Conservation (phyloP, 1,140 invertebrate genomes). For the Diorhabda sublineata region DNA sequence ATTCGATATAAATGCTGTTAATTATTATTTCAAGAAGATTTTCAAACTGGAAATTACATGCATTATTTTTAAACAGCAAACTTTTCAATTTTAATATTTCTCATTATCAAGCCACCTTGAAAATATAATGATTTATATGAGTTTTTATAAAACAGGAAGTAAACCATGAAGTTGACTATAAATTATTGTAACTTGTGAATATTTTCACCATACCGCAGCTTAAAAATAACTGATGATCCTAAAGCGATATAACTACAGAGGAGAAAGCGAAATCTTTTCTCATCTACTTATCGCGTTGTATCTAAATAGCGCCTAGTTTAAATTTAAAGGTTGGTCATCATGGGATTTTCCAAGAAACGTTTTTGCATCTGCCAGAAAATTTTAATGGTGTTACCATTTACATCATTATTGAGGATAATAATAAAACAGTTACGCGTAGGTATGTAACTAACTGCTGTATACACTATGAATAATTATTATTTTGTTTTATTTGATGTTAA, state of each 20-base stretch:
- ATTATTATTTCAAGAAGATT: no score
- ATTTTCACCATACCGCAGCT: background rate
- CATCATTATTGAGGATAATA: background rate
- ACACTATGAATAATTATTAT: no score
- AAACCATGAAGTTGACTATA: no score
- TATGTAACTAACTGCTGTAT: no score
- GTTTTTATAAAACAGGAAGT: no score
- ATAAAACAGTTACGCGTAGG: background rate
- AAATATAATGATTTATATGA: no score
- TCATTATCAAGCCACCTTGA: no score
- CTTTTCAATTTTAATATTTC: no score
- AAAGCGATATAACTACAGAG: background rate
- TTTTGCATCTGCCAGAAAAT: background rate
- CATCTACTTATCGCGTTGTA: background rate
- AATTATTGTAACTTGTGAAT: background rate
- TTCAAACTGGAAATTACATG: no score
- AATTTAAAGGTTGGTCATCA: constrained; percentile 2
- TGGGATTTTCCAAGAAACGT: background rate
- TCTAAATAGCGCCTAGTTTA: background rate
- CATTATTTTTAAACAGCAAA: no score
- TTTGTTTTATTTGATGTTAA: no score
- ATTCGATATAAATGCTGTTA: no score
- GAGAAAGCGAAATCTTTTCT: background rate
- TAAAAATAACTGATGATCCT: background rate
- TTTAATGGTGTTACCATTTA: constrained; percentile 2